Conservation (phyloP, 2,797 vertebrate genomes). For the Lutjanus argentimaculatus region DNA sequence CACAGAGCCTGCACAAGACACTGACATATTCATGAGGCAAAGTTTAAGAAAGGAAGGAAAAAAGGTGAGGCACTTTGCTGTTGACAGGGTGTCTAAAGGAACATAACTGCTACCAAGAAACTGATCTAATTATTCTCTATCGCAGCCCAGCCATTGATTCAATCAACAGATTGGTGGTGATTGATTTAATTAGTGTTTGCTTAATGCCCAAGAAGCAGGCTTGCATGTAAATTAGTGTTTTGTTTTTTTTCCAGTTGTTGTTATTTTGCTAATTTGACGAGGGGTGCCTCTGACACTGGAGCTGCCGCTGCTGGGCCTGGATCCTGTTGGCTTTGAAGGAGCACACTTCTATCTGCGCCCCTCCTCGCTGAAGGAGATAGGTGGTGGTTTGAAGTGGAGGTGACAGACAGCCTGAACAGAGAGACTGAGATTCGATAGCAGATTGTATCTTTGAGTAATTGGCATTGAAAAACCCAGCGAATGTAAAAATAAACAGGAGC, state of each 20-base stretch:
- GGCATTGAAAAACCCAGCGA: not conserved
- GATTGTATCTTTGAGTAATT: not conserved
- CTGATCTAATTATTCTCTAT: conserved; percentile 62
- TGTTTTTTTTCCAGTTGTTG: conserved; percentile 16
- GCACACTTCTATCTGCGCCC: not conserved
- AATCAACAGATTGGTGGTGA: conserved; percentile 49
- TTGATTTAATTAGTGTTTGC: conserved; percentile 61
- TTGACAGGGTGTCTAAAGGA: conserved; percentile 24
- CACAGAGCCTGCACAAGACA: not conserved
- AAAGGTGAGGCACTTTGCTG: conserved; percentile 14
- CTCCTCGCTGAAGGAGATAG: not conserved
- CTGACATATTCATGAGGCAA: conserved; percentile 4
- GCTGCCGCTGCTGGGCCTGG: not conserved
- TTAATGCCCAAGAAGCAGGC: conserved; percentile 22
- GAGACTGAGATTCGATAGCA: not conserved
- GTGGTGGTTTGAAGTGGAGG: not conserved
- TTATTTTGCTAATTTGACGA: conserved; percentile 33
- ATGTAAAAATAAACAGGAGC: not conserved
- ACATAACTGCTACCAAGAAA: conserved; percentile 47
- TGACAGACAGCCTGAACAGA: too few species aligned
- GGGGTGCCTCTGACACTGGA: not conserved
- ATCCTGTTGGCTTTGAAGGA: not conserved
- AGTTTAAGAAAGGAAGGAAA: not conserved
- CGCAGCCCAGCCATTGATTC: conserved; percentile 57
- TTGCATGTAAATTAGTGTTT: conserved; percentile 43